Base-by-base conservation (phyloP, 2,888 invertebrate species). In the Parascotia fuliginaria region DNA sequence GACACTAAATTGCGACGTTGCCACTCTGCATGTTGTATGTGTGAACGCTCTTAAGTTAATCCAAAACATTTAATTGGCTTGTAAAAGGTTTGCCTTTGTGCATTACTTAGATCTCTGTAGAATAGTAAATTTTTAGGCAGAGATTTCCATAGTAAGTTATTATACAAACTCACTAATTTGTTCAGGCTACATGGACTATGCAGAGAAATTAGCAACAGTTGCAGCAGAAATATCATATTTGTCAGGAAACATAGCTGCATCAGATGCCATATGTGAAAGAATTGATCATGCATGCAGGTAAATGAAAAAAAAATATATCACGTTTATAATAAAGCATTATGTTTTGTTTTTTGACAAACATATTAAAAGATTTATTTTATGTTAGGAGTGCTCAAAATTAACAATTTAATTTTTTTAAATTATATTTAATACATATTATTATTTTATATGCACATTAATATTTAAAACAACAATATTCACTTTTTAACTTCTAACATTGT, bases 101-200 rank as follows among this genome's bases (percentile, higher is more conserved):
- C n/a, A n/a, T n/a, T n/a, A n/a, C n/a, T n/a, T n/a, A n/a, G n/a
- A n/a, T n/a, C n/a, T n/a, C n/a, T n/a, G n/a, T n/a, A n/a, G n/a
- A n/a, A n/a, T n/a, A n/a, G n/a, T n/a, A n/a, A n/a, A n/a, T n/a
- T n/a, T n/a, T n/a, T n/a, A n/a, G n/a, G n/a, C n/a, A n/a, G n/a
- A n/a, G n/a, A n/a, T n/a, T n/a, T n/a, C n/a, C n/a, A n/a, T n/a
- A n/a, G n/a, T n/a, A n/a, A n/a, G n/a, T n/a, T n/a, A n/a, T n/a
- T n/a, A n/a, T n/a, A n/a, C n/a, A n/a, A n/a, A n/a, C n/a, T n/a
- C n/a, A n/a, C n/a, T n/a, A n/a, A n/a, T 27, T 34, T 40, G 31
- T 7, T 16, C 33, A 92, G 92, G 91, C 77, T 92, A 93, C 55
- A 89, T 93, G 91, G 93, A 93, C 53, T 93, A 93, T 83, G 93